Percentiles rank a stretch among this genome's conserved stretches.
phyloP scores from a whole-genome alignment of 2,888 invertebrate genomes.

The Bembecia ichneumoniformis region DNA sequence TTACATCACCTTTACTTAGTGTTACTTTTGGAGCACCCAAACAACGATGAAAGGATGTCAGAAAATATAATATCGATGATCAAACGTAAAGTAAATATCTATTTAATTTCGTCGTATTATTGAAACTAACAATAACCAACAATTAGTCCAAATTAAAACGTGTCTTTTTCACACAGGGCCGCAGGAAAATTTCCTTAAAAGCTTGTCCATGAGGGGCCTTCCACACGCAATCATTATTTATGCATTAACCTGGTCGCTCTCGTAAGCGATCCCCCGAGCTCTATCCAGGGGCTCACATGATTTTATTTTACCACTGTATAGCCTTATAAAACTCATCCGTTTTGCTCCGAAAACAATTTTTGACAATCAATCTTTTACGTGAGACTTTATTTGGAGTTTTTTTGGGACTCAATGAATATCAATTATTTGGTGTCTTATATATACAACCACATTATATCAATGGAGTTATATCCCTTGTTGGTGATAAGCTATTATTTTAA shows the following conservation, averaged over 20 bases:
- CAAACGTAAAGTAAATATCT: too few species aligned
- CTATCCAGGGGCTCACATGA: conserved; percentile 40
- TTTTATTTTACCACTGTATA: conserved; percentile 43
- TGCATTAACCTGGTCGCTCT: conserved; percentile 70
- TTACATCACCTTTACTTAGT: too few species aligned
- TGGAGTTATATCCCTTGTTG: too few species aligned
- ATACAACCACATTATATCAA: too few species aligned
- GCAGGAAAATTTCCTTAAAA: conserved; percentile 45
- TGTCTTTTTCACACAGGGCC: conserved; percentile 2
- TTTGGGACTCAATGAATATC: not conserved
- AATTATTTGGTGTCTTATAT: too few species aligned
- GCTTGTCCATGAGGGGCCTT: conserved; percentile 34
- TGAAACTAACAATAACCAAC: too few species aligned
- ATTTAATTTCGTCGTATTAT: too few species aligned
- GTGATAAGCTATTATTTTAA: too few species aligned
- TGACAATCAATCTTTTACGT: conserved; percentile 34
- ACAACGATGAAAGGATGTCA: too few species aligned
- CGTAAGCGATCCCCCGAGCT: conserved; percentile 67
- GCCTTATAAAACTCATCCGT: conserved; percentile 19
- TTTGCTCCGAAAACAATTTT: conserved; percentile 23
- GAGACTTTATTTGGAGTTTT: conserved; percentile 10
- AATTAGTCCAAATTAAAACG: too few species aligned
- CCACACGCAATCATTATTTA: conserved; percentile 72
- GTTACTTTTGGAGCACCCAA: too few species aligned
- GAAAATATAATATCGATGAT: too few species aligned